phyloP scores from a whole-genome alignment of 2,113 vertebrate genomes.

The Brachirus orientalis region DNA sequence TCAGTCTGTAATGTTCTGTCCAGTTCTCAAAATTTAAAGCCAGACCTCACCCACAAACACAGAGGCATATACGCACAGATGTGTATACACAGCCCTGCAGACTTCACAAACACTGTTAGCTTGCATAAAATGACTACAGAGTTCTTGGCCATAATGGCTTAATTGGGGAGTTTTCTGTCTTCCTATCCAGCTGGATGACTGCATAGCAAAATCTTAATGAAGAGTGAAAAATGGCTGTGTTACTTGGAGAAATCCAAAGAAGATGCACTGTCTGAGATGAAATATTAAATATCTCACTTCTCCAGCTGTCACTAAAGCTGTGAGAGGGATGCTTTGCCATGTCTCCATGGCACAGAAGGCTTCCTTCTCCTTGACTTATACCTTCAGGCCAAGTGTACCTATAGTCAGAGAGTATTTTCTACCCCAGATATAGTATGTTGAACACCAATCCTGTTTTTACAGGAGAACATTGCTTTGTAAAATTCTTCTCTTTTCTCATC shows the following conservation, averaged over 20 bases:
- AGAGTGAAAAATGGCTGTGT: slow-evolving; percentile 58
- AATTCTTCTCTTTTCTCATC: slow-evolving; percentile 8
- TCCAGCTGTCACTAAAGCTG: slow-evolving; percentile 70
- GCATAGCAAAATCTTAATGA: slow-evolving; percentile 59
- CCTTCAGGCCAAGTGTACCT: slow-evolving; percentile 47
- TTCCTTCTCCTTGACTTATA: slow-evolving; percentile 38
- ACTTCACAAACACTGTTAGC: slow-evolving; percentile 41
- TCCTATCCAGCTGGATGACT: slow-evolving; percentile 58
- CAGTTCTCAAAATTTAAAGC: slow-evolving; percentile 23
- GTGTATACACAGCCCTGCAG: slow-evolving; percentile 17
- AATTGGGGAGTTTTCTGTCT: slow-evolving; percentile 58
- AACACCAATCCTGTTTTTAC: slow-evolving; percentile 17
- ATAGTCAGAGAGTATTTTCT: slow-evolving; percentile 30
- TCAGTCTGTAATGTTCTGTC: slow-evolving; percentile 27
- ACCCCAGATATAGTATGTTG: slow-evolving; percentile 13
- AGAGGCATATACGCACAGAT: not conserved
- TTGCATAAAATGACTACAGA: slow-evolving; percentile 29
- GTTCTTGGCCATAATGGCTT: slow-evolving; percentile 40
- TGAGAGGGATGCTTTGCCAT: slow-evolving; percentile 46
- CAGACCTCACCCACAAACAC: slow-evolving; percentile 12
- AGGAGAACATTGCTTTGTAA: slow-evolving; percentile 21
- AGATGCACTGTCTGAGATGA: slow-evolving; percentile 64
- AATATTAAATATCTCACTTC: slow-evolving; percentile 71
- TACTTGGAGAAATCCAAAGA: slow-evolving; percentile 21
- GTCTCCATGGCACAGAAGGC: slow-evolving; percentile 63